These are phyloP conservation scores for Addax nasomaculatus DNA, from an alignment of 2,113 vertebrate species.

Conservation along the genomic window DNA sequence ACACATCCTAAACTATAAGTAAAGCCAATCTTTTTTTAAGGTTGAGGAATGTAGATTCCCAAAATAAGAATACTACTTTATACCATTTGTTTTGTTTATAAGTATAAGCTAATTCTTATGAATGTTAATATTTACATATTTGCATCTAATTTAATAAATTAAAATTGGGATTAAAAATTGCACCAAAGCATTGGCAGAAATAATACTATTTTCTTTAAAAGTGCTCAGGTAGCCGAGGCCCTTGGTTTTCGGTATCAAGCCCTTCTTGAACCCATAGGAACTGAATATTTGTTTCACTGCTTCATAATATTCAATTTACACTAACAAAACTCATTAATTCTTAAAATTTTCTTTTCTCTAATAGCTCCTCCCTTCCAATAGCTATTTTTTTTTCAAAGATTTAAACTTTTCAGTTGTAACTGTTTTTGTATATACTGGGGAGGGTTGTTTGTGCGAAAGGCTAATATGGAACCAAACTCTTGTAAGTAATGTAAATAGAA, in stretches of 20 bases:
- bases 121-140: slow-evolving; percentile 70
- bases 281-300: slow-evolving; percentile 45
- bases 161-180: slow-evolving; percentile 63
- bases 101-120: slow-evolving; percentile 62
- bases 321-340: slow-evolving; percentile 51
- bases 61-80: slow-evolving; percentile 56
- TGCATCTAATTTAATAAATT: slow-evolving; percentile 66
- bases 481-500: slow-evolving; percentile 79
- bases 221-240: slow-evolving; percentile 77
- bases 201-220: slow-evolving; percentile 67
- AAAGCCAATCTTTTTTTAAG: slow-evolving; percentile 52
- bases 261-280: slow-evolving; percentile 29
- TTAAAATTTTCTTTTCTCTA: slow-evolving; percentile 70
- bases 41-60: slow-evolving; percentile 42
- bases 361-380: slow-evolving; percentile 63
- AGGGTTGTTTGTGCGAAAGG: slow-evolving; percentile 56
- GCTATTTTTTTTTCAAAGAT: slow-evolving; percentile 58
- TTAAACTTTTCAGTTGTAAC: slow-evolving; percentile 53
- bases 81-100: slow-evolving; percentile 71
- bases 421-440: slow-evolving; percentile 65
- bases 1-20: slow-evolving; percentile 29
- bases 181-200: slow-evolving; percentile 74
- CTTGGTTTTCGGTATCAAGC: slow-evolving; percentile 69
- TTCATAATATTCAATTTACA: slow-evolving; percentile 59
- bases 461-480: slow-evolving; percentile 72